Percentiles rank a stretch among this genome's conserved stretches.
Conservation (phyloP, 1,140 invertebrate genomes). For the Acromyrmex heyeri region DNA sequence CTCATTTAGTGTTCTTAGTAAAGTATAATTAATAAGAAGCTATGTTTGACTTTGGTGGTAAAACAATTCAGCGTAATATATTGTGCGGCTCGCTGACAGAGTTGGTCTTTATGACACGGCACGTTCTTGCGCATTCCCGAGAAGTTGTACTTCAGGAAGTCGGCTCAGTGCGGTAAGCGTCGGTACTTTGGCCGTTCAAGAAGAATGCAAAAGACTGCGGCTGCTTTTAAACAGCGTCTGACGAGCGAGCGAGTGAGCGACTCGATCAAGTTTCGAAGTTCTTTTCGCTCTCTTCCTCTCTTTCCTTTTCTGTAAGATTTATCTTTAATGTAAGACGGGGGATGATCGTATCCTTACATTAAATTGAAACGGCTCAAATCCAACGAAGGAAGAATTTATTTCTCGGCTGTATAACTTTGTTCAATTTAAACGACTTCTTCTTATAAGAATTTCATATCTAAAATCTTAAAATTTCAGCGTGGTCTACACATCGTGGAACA, state of each 20-base stretch:
- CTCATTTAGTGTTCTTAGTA: neutral
- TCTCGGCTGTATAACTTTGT: constrained; percentile 32
- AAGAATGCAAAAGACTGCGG: constrained; percentile 64
- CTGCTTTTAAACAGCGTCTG: constrained; percentile 61
- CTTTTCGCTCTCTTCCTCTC: constrained; percentile 43
- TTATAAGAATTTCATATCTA: constrained; percentile 28
- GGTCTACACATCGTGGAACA: neutral
- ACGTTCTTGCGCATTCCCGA: constrained; percentile 32
- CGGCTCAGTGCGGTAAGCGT: neutral
- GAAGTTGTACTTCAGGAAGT: constrained; percentile 50
- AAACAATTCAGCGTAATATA: constrained; percentile 17
- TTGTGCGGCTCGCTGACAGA: neutral
- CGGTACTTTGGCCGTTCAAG: constrained; percentile 33
- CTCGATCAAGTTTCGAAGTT: constrained; percentile 67
- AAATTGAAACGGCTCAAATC: constrained; percentile 43
- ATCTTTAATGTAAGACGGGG: constrained; percentile 16
- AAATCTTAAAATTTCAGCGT: neutral
- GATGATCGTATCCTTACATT: constrained; percentile 39
- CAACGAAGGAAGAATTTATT: constrained; percentile 29
- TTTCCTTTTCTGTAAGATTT: constrained; percentile 28
- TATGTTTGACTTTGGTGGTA: neutral
- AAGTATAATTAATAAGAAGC: neutral
- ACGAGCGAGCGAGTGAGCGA: constrained; percentile 50
- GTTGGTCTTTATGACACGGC: constrained; percentile 36
- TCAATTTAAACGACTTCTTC: constrained; percentile 34